A percentile compares a stretch with the other conserved stretches of the same genome.
Conservation (phyloP, 2,113 vertebrate genomes). For the Corythornis cristatus region DNA sequence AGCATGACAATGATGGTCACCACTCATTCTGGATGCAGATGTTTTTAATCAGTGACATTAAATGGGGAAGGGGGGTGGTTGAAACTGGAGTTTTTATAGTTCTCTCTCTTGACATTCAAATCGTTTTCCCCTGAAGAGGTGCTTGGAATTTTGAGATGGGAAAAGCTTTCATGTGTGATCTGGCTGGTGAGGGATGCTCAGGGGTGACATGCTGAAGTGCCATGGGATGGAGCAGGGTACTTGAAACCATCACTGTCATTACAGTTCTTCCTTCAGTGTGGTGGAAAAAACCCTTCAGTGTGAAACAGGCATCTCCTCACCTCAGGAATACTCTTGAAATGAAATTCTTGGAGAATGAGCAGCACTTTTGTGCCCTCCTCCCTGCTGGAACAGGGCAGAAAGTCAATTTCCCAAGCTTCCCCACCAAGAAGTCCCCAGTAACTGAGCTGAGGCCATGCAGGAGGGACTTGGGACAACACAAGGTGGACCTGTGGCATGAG, state of each 20-base stretch:
- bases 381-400: neutral
- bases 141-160: neutral
- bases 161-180: neutral
- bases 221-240: neutral
- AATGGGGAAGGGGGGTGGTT: neutral
- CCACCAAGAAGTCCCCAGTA: neutral
- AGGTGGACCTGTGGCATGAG: neutral
- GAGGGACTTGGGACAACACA: neutral
- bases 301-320: neutral
- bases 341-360: neutral
- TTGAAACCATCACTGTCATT: neutral
- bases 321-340: neutral
- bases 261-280: neutral
- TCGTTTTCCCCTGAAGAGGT: neutral
- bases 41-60: constrained; percentile 30
- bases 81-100: neutral
- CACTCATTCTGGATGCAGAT: constrained; percentile 8
- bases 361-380: neutral
- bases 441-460: neutral
- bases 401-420: neutral
- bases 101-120: constrained; percentile 33
- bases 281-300: neutral
- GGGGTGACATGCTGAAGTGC: neutral
- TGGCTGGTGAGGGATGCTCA: neutral
- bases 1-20: neutral